These are phyloP conservation scores for Lamproptera curius DNA, from an alignment of 2,888 invertebrate genomes.

Conservation along the genomic window DNA sequence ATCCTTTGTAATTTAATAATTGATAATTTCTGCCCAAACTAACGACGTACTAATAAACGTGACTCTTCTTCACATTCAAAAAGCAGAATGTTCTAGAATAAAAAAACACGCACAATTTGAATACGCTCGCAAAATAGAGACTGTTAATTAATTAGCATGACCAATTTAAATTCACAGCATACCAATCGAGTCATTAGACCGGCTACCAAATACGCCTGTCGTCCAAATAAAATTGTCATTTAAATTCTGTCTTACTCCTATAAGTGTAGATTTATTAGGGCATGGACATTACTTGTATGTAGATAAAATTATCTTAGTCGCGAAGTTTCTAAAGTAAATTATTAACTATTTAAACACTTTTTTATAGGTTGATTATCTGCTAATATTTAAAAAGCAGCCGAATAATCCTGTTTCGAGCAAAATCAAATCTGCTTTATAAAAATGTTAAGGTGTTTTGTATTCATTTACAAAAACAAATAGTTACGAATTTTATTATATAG, in stretches of 20 bases:
- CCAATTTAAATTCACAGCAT: slow-evolving; percentile 22
- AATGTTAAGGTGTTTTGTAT: too few species aligned
- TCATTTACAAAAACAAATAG: too few species aligned
- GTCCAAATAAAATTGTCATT: slow-evolving; percentile 15
- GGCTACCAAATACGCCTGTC: slow-evolving; percentile 14
- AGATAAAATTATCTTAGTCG: too few species aligned
- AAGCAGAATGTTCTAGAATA: neutral
- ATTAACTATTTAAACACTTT: too few species aligned
- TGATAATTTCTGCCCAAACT: too few species aligned
- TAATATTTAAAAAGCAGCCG: neutral
- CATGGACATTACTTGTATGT: too few species aligned
- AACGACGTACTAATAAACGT: too few species aligned
- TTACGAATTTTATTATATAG: too few species aligned
- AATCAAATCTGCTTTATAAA: too few species aligned
- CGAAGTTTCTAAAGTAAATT: too few species aligned
- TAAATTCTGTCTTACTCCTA: slow-evolving; percentile 12
- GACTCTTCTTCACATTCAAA: neutral
- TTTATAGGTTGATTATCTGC: neutral
- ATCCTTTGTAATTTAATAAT: too few species aligned
- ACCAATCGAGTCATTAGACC: slow-evolving; percentile 17
- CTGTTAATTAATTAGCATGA: slow-evolving; percentile 20
- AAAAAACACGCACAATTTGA: slow-evolving; percentile 8
- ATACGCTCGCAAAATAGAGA: slow-evolving; percentile 18
- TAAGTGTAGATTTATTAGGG: too few species aligned
- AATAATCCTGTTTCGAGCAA: neutral